Percentiles rank a stretch among this genome's conserved stretches.
Conservation (phyloP, 2,113 vertebrate species). For the Oophaga pumilio region DNA sequence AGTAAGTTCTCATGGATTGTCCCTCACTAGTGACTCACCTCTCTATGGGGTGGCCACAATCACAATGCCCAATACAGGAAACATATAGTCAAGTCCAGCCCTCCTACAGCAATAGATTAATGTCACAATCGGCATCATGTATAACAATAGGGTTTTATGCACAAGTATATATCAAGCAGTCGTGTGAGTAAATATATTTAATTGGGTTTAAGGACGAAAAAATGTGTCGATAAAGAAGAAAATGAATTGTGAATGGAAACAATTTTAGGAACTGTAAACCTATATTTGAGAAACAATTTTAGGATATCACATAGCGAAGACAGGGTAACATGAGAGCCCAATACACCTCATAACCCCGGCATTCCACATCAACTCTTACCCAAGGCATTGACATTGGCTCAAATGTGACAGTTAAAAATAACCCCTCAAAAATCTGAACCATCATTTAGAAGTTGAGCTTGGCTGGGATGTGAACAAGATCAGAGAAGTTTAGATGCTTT, state of each 20-base stretch:
- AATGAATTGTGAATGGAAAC: constrained; percentile 5
- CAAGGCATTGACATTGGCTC: constrained; percentile 57
- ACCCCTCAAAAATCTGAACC: constrained; percentile 41
- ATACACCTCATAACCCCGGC: constrained; percentile 28
- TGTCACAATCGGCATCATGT: too few relatives aligned
- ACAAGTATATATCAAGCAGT: too few relatives aligned
- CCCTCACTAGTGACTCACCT: too few relatives aligned
- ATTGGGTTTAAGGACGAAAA: neutral
- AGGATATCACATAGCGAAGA: constrained; percentile 31
- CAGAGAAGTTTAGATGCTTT: constrained; percentile 52
- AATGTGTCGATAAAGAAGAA: neutral
- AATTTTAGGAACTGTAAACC: constrained; percentile 1
- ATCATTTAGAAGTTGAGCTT: constrained; percentile 53
- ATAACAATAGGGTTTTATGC: too few relatives aligned
- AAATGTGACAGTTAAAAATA: constrained; percentile 39
- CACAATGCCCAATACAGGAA: too few relatives aligned
- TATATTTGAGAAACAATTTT: constrained; percentile 25
- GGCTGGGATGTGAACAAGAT: constrained; percentile 47
- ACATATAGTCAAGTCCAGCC: too few relatives aligned
- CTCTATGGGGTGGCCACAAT: too few relatives aligned
- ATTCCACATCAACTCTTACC: constrained; percentile 47
- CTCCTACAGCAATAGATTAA: too few relatives aligned
- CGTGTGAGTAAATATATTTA: too few relatives aligned
- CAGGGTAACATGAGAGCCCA: constrained; percentile 47
- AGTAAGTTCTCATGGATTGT: too few relatives aligned